Conservation (phyloP, 2,888 invertebrate species). For the Nymphalis c-album region DNA sequence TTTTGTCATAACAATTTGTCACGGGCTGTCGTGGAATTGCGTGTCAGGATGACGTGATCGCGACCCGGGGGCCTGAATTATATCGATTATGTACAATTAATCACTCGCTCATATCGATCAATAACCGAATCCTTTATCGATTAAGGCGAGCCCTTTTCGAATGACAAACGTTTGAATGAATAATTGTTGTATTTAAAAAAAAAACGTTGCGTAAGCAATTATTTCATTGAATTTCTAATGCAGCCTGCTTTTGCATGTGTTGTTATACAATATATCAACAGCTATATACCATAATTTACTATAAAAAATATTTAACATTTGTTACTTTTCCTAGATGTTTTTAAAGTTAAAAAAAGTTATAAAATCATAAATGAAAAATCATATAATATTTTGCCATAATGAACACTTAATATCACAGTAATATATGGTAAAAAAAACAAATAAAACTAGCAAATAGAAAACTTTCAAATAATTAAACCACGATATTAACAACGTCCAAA, state of each 20-base stretch:
- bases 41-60: slow-evolving; percentile 64
- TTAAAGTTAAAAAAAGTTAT: no score
- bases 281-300: no score
- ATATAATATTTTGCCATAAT: no score
- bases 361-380: no score
- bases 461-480: no score
- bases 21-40: slow-evolving; percentile 71
- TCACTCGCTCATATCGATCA: slow-evolving; percentile 65
- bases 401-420: no score
- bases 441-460: no score
- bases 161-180: slow-evolving; percentile 66
- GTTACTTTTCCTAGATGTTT: no score
- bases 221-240: slow-evolving; percentile 7
- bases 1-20: slow-evolving; percentile 82
- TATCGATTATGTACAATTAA: slow-evolving; percentile 74
- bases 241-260: slow-evolving; percentile 2
- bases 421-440: no score
- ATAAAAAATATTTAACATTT: no score
- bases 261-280: no score
- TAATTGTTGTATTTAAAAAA: slow-evolving; percentile 41
- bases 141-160: slow-evolving; percentile 58
- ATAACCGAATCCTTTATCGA: slow-evolving; percentile 67
- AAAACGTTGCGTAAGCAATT: slow-evolving; percentile 17
- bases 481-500: no score
- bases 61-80: slow-evolving; percentile 68